These are phyloP conservation scores for Solea solea DNA, from an alignment of 2,113 vertebrate genomes.

Conservation along the genomic window DNA sequence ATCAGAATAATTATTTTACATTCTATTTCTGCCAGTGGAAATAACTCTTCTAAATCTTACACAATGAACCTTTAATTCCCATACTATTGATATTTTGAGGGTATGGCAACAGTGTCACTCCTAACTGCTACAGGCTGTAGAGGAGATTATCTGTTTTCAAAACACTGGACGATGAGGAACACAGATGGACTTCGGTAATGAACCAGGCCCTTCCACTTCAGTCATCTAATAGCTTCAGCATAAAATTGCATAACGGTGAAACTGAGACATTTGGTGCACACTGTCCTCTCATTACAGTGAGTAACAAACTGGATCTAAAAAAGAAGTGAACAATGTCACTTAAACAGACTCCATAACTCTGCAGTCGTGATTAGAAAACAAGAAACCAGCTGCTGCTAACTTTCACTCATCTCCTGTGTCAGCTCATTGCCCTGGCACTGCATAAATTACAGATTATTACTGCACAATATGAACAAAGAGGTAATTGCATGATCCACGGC, in stretches of 20 bases:
- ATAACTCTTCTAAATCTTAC: no score
- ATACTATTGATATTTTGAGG: conserved; percentile 29
- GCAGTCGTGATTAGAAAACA: conserved; percentile 44
- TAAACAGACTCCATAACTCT: conserved; percentile 46
- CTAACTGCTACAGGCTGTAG: conserved; percentile 69
- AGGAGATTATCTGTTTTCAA: conserved; percentile 68
- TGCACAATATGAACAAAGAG: conserved; percentile 57
- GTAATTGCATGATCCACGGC: conserved; percentile 65
- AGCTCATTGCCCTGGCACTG: conserved; percentile 20
- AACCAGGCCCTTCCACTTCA: conserved; percentile 59
- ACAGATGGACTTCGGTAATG: conserved; percentile 68
- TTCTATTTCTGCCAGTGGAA: no score
- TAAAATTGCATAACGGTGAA: conserved; percentile 63
- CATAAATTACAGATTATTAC: conserved; percentile 48
- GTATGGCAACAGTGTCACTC: conserved; percentile 27
- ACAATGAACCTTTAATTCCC: no score
- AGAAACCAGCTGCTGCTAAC: conserved; percentile 22
- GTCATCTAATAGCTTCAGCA: conserved; percentile 61
- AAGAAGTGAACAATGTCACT: conserved; percentile 27
- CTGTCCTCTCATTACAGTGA: conserved; percentile 56
- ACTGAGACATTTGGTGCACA: conserved; percentile 55
- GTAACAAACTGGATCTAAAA: conserved; percentile 52
- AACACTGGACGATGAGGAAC: conserved; percentile 69
- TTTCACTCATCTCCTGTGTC: conserved; percentile 23
- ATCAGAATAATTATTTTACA: no score